Evolutionary conservation across 2,113 vertebrate genomes (phyloP), one percentile per base, ranked within the genome.

Genomic region (Ptychochromis oligacanthus): DNA sequence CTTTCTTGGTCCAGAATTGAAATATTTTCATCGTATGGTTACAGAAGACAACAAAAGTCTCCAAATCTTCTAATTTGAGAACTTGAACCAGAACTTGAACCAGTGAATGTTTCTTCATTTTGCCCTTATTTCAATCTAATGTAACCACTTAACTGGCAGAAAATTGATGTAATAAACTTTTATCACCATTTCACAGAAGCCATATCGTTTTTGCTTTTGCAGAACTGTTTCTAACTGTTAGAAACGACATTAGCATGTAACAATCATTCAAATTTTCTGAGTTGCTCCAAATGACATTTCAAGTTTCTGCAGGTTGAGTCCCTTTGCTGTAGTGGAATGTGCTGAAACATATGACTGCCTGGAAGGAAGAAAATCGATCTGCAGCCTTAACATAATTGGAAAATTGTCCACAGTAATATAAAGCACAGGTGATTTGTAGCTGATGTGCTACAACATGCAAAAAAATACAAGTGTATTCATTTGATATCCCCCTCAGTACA

Each of bases 381-480:
- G 13, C 58, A 60, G 36, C 26, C 36, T 11, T 24, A 38, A 58
- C 76, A 20, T 80, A 24, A 80, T 55, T 52, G 58, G 24, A 62
- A 79, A 84, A 79, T 74, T 81, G 83, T 74, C n/a, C 5, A 56
- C n/a, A 52, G 15, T 34, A 26, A 17, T 14, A 43, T 57, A 26
- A 57, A 67, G 7, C 26, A 1, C 8, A 15, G 57, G 61, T 86
- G 88, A 87, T 88, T 90, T 91, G 86, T 87, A 89, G 81, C 18
- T 36, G 76, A 81, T 52, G 22, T 38, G 67, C 31, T 67, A 9
- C 62, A 67, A 55, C 79, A 20, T 72, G 67, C 56, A 49, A 43
- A 55, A 36, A 40, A 56, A n/a, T 31, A 56, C n/a, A 64, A 49
- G 20, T 74, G 54, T 64, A 54, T 72, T 38, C 9, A 81, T 65